Conservation (phyloP, 1,140 invertebrate species). For the Drosophila lacertosa region DNA sequence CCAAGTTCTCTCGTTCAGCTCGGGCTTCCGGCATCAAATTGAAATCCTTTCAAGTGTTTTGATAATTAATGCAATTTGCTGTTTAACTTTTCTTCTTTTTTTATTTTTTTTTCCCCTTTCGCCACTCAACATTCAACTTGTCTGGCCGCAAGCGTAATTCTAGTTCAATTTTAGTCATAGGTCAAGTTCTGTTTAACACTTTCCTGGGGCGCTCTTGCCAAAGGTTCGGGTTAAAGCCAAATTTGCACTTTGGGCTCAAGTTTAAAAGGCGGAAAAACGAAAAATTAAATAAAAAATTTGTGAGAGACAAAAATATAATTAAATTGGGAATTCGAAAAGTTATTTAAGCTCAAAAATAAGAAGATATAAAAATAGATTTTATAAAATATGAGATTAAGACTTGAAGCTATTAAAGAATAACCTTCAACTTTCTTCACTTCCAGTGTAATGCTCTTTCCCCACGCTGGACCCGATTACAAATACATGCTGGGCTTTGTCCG, state of each 20-base stretch:
- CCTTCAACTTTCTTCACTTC: neutral
- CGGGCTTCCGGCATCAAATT: constrained; percentile 35
- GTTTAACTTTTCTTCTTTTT: constrained; percentile 30
- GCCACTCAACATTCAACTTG: constrained; percentile 31
- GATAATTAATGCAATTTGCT: constrained; percentile 80
- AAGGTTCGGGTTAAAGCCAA: no score
- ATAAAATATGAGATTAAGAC: no score
- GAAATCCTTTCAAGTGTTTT: constrained; percentile 71
- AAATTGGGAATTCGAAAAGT: no score
- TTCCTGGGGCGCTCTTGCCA: neutral
- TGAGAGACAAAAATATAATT: no score
- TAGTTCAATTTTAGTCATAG: constrained; percentile 7
- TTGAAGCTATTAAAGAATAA: neutral
- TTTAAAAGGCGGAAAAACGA: no score
- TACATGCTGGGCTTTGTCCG: constrained; percentile 94
- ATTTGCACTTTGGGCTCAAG: no score
- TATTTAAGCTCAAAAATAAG: no score
- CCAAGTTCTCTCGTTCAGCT: constrained; percentile 38
- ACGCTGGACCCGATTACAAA: constrained; percentile 94
- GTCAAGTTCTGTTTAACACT: neutral
- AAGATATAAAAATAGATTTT: no score
- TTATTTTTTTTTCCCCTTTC: no score
- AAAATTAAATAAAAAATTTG: no score
- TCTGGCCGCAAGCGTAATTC: constrained; percentile 12
- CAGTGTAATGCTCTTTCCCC: constrained; percentile 90